These are phyloP conservation scores for Dryobotodes eremita DNA, from an alignment of 2,888 invertebrate genomes.

Conservation along the genomic window DNA sequence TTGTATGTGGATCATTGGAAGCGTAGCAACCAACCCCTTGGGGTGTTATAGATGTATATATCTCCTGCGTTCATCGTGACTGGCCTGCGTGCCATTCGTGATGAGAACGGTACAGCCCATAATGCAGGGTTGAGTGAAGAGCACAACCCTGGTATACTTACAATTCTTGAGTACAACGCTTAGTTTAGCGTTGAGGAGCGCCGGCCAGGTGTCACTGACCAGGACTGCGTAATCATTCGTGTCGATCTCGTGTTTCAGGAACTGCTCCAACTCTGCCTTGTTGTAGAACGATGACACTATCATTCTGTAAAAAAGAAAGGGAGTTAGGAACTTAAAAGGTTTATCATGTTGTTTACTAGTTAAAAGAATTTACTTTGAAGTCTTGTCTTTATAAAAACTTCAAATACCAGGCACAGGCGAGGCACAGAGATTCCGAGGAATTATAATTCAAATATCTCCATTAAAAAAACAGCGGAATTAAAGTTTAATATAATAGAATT, in stretches of 20 bases:
- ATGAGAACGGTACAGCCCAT: neutral
- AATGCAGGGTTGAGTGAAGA: neutral
- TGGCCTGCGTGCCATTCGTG: neutral
- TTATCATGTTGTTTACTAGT: no score
- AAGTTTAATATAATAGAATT: no score
- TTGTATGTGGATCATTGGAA: neutral
- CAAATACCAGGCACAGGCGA: no score
- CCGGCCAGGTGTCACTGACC: constrained; percentile 93
- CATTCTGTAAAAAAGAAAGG: constrained; percentile 90
- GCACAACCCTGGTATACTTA: constrained; percentile 60
- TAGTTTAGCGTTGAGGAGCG: constrained; percentile 92
- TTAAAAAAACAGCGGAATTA: no score
- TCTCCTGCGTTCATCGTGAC: neutral
- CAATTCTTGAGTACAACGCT: constrained; percentile 93
- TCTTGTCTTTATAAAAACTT: no score
- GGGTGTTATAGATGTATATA: neutral
- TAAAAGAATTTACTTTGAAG: no score
- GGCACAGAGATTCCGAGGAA: no score
- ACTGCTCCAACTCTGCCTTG: constrained; percentile 96
- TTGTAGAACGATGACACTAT: constrained; percentile 96
- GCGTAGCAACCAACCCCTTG: neutral
- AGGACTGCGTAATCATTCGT: constrained; percentile 93
- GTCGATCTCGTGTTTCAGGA: constrained; percentile 93
- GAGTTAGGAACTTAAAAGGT: neutral
- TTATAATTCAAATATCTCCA: no score